Base-by-base conservation (phyloP, 2,797 vertebrate species). In the Trichosurus vulpecula region DNA sequence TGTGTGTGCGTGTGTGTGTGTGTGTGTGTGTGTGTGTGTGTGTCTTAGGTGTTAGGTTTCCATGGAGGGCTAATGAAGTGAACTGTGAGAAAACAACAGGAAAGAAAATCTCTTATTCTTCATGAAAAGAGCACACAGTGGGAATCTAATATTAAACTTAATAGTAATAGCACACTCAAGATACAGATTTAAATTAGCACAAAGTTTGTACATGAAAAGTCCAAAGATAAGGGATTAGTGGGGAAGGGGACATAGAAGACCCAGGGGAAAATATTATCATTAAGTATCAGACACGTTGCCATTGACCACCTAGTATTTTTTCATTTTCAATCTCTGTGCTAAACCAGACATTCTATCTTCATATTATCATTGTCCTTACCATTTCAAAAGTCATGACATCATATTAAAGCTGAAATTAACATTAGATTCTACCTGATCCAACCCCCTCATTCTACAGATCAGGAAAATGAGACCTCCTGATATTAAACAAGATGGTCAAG, bases 41-140 rank as follows among this genome's bases (percentile, higher is more conserved):
- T 35, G 31, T 35, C 3, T 35, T 56, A 56, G 31, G 13, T 14
- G 13, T 61, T n/a, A n/a, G n/a, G n/a, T n/a, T n/a, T 61, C 30
- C 92, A 96, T 97, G 94, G 96, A 90, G 58, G 89, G 95, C 52
- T 95, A 96, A 96, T 91, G 92, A 97, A 98, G 94, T 96, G 96
- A 96, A 95, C 96, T 93, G 55, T 96, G 89, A 56, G 66, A 66
- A 96, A 97, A 95, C 96, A 94, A 97, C 96, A 96, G 56, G 89
- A 95, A 90, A 95, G 52, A 96, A 95, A 93, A 97, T 97, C 97
- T 95, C 93, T 95, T 96, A 74, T 0, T 74, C 92, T 94, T 98
- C 96, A 96, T 97, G 97, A 97, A 97, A 61, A 93, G 94, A 95
- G 96, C 66, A 93, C 56, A 96, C 54, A 97, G 81, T 52, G 58